A percentile compares a stretch with the other conserved stretches of the same genome.
phyloP scores from a whole-genome alignment of 2,797 vertebrate species.

The Clarias laeviceps region DNA sequence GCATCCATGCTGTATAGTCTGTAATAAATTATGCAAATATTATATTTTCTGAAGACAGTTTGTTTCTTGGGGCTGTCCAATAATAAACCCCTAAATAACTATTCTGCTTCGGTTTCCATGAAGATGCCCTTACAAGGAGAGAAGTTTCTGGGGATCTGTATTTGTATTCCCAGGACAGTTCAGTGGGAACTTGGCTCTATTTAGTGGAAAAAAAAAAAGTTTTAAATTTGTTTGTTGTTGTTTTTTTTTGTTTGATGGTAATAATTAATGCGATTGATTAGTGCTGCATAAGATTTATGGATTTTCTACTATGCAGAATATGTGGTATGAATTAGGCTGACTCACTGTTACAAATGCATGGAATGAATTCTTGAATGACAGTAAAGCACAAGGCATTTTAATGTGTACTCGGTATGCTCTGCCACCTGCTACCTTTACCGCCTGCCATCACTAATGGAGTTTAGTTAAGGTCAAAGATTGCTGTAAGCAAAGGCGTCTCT shows the following conservation, averaged over 20 bases:
- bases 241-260: slow-evolving; percentile 9
- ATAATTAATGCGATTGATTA: slow-evolving; percentile 42
- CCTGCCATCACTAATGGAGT: slow-evolving; percentile 5
- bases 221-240: neutral
- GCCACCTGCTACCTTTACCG: neutral
- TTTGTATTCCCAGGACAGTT: slow-evolving; percentile 25
- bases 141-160: neutral
- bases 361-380: neutral
- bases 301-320: neutral
- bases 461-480: slow-evolving; percentile 33
- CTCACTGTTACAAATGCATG: neutral
- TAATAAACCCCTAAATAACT: neutral
- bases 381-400: neutral
- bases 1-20: neutral
- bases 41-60: neutral
- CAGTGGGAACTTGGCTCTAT: slow-evolving; percentile 1
- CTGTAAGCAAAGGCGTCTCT: slow-evolving; percentile 19
- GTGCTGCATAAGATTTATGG: slow-evolving; percentile 27
- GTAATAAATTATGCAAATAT: neutral
- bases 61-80: neutral
- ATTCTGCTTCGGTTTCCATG: neutral
- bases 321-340: neutral
- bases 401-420: neutral
- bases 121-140: slow-evolving; percentile 49
- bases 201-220: slow-evolving; percentile 10